Percentiles rank a stretch among this genome's conserved stretches.
These are phyloP conservation scores for Sebastolobus alascanus DNA, from an alignment of 2,797 vertebrate species.

Conservation along the genomic window DNA sequence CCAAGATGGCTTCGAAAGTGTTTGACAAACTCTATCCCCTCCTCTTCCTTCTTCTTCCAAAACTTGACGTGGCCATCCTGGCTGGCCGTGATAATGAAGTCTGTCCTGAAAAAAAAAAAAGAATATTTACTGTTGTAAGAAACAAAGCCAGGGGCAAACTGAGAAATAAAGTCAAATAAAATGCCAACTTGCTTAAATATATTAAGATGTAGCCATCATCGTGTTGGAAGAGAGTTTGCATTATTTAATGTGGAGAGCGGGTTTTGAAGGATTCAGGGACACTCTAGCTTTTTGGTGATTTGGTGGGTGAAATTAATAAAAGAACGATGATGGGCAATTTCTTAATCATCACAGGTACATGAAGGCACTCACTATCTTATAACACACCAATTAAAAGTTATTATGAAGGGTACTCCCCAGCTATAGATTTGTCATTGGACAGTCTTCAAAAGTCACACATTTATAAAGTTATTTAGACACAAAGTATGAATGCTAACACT, in stretches of 20 bases:
- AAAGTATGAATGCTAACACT: neutral
- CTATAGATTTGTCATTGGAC: neutral
- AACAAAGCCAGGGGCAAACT: neutral
- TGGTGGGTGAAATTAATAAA: neutral
- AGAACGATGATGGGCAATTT: neutral
- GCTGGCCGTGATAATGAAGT: conserved; percentile 97
- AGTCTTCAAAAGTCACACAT: neutral
- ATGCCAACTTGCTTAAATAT: neutral
- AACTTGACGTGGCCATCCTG: conserved; percentile 99
- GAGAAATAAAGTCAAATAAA: neutral
- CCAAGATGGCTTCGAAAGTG: conserved; percentile 97
- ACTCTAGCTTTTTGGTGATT: neutral
- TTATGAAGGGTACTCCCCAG: neutral
- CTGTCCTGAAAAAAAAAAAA: conserved; percentile 85
- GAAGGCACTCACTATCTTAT: accelerated
- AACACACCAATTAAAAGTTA: neutral
- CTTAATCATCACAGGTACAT: neutral
- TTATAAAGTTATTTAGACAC: neutral
- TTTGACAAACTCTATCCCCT: conserved; percentile 98
- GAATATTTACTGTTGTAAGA: neutral
- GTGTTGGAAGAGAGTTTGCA: neutral
- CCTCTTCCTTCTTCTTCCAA: conserved; percentile 97
- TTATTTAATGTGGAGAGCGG: neutral
- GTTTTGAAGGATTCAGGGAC: neutral
- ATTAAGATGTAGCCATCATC: neutral